A percentile compares a stretch with the other conserved stretches of the same genome.
Evolutionary conservation across 2,888 invertebrate species (phyloP).

Genomic region (Byasa hedistus): DNA sequence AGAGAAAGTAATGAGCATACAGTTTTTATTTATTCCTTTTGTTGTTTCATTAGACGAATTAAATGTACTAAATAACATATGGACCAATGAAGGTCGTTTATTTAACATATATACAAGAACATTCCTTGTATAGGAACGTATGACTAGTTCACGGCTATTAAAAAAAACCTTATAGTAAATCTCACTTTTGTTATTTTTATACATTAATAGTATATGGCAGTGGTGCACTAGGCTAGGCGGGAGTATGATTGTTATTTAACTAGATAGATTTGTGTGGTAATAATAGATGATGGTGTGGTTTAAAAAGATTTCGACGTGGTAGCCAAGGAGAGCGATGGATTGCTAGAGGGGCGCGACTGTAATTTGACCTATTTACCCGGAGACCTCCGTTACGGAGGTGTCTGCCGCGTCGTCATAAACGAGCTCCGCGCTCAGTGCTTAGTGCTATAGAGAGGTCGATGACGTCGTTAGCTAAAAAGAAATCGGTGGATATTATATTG

Average conservation of each 20-base stretch:
- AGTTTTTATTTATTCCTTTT: slow-evolving; percentile 27
- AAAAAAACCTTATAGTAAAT: slow-evolving; percentile 52
- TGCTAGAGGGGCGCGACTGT: slow-evolving; percentile 34
- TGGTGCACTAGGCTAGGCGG: slow-evolving; percentile 39
- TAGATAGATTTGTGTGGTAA: slow-evolving; percentile 48
- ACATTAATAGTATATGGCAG: slow-evolving; percentile 48
- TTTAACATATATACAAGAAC: slow-evolving; percentile 28
- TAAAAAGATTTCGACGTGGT: slow-evolving; percentile 37
- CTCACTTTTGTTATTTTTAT: slow-evolving; percentile 55
- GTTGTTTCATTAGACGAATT: slow-evolving; percentile 17
- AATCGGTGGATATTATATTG: slow-evolving; percentile 87
- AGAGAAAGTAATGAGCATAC: slow-evolving; percentile 16
- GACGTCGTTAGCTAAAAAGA: slow-evolving; percentile 85
- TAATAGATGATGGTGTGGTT: slow-evolving; percentile 37
- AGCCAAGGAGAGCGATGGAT: slow-evolving; percentile 56
- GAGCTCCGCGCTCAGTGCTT: slow-evolving; percentile 62
- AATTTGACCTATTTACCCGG: slow-evolving; percentile 42
- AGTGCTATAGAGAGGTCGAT: slow-evolving; percentile 83
- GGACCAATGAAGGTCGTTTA: background rate
- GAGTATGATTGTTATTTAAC: slow-evolving; percentile 42
- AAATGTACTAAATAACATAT: slow-evolving; percentile 8
- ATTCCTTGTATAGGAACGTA: slow-evolving; percentile 34
- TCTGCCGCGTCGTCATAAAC: slow-evolving; percentile 64
- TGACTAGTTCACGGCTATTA: slow-evolving; percentile 60
- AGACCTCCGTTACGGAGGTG: slow-evolving; percentile 59